Conservation (phyloP, 2,888 invertebrate genomes). For the Orthonevra nobilis region DNA sequence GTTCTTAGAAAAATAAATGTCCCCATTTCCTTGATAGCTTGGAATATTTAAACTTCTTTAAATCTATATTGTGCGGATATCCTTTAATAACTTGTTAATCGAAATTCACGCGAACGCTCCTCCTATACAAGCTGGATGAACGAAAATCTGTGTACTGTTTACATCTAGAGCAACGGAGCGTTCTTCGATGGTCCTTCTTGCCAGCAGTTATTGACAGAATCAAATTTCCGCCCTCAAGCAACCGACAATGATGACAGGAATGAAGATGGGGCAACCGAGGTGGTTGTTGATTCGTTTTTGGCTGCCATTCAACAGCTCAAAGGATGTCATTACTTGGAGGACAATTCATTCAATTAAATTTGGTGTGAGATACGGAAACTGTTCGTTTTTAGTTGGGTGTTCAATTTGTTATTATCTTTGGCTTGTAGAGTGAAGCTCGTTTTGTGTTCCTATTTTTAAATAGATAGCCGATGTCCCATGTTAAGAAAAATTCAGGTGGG, state of each 20-base stretch:
- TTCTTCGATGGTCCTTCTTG: conserved; percentile 36
- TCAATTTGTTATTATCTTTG: conserved; percentile 53
- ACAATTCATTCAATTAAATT: conserved; percentile 62
- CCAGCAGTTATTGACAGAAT: conserved; percentile 55
- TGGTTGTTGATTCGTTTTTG: conserved; percentile 57
- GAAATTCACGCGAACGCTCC: conserved; percentile 42
- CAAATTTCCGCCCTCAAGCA: conserved; percentile 61
- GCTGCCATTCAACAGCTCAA: conserved; percentile 57
- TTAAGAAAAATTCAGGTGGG: background rate
- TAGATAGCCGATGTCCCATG: background rate
- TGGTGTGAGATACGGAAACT: conserved; percentile 34
- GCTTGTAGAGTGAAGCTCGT: conserved; percentile 23
- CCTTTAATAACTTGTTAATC: conserved; percentile 54
- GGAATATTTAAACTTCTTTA: conserved; percentile 40
- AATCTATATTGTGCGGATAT: conserved; percentile 49
- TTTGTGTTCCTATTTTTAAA: conserved; percentile 1
- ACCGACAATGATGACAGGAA: conserved; percentile 51
- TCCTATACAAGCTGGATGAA: conserved; percentile 3
- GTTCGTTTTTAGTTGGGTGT: conserved; percentile 41
- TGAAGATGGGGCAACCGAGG: conserved; percentile 27
- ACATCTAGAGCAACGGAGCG: conserved; percentile 11
- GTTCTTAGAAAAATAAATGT: conserved; percentile 24
- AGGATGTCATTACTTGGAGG: conserved; percentile 56
- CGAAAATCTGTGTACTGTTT: conserved; percentile 19
- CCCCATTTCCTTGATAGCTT: conserved; percentile 19